Conservation (phyloP, 2,888 invertebrate species). For the Papilio protenor region DNA sequence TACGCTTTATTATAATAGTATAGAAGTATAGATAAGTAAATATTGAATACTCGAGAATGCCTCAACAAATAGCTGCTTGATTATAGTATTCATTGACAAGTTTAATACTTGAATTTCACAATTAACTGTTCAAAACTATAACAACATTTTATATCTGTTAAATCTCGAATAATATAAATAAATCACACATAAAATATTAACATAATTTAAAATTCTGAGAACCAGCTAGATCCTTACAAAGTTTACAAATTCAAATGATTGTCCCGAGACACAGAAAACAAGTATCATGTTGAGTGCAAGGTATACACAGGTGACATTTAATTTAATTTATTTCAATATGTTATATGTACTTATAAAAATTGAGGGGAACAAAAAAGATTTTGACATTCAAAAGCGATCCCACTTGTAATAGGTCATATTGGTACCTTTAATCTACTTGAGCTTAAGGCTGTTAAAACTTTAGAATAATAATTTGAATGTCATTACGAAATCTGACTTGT, state of each 20-base stretch:
- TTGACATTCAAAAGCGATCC: slow-evolving; percentile 11
- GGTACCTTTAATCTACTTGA: not conserved
- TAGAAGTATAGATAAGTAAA: no score
- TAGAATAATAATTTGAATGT: not conserved
- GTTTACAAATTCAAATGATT: slow-evolving; percentile 19
- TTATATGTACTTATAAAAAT: not conserved
- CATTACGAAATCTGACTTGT: no score
- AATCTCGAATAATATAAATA: no score
- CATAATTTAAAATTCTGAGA: slow-evolving; percentile 4
- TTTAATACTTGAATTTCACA: not conserved
- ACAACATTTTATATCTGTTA: no score
- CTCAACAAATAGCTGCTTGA: not conserved
- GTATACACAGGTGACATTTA: slow-evolving; percentile 24
- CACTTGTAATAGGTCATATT: not conserved
- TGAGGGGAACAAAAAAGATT: not conserved
- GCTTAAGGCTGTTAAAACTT: not conserved
- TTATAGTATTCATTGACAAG: not conserved
- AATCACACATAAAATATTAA: not conserved
- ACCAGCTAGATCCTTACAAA: not conserved
- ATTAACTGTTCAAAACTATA: no score
- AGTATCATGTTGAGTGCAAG: not conserved
- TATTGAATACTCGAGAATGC: not conserved
- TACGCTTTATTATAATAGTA: no score
- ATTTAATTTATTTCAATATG: slow-evolving; percentile 17
- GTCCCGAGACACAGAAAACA: slow-evolving; percentile 15